Conservation (phyloP, 2,113 vertebrate species). For the Takifugu flavidus region DNA sequence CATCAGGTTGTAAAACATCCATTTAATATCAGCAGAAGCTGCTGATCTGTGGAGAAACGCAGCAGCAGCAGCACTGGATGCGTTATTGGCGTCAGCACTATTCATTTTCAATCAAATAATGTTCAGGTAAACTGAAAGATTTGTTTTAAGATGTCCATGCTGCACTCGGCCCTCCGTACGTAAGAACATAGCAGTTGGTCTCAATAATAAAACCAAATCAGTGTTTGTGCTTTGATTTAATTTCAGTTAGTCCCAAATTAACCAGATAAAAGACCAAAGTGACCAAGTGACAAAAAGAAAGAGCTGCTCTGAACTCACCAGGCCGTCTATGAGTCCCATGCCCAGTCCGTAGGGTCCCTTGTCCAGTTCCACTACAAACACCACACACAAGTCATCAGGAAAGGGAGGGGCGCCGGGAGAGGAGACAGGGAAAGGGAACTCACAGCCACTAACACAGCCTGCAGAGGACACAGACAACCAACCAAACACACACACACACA, state of each 20-base stretch:
- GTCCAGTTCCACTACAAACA: conserved; percentile 93
- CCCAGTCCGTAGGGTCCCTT: conserved; percentile 90
- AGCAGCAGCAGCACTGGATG: no score
- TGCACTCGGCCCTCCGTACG: no score
- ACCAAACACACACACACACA: conserved; percentile 39
- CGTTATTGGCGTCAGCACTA: no score
- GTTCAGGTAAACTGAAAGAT: no score
- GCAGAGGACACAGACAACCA: conserved; percentile 69
- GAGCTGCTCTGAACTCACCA: conserved; percentile 77
- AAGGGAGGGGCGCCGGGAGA: conserved; percentile 78
- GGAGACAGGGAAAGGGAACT: conserved; percentile 79
- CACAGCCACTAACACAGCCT: conserved; percentile 77
- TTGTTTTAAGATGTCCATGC: no score
- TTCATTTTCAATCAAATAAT: no score
- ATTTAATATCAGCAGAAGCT: neutral
- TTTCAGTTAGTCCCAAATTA: neutral
- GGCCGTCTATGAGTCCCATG: conserved; percentile 93
- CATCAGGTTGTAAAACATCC: no score
- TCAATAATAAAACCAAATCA: no score
- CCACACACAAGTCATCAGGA: conserved; percentile 84
- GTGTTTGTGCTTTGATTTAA: neutral
- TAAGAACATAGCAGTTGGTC: no score
- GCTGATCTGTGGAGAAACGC: no score
- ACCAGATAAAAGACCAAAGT: neutral
- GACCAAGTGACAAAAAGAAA: neutral